A percentile compares a stretch with the other conserved stretches of the same genome.
Evolutionary conservation across 2,113 vertebrate species (phyloP).

Genomic region (Delphinus delphis): DNA sequence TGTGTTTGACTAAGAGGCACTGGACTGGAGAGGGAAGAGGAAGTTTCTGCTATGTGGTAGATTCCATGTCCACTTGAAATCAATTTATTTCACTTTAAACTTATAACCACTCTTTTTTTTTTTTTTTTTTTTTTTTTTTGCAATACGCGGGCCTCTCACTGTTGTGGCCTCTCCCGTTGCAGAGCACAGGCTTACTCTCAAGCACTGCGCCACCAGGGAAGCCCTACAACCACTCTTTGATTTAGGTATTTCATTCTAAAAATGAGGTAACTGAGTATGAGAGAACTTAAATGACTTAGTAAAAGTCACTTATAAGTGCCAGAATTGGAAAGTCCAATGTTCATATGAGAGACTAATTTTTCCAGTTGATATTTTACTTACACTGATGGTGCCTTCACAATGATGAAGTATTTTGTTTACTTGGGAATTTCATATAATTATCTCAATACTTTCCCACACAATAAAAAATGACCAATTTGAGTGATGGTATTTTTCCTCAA

Average conservation of each 20-base stretch:
- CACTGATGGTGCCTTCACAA: not conserved
- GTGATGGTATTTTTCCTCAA: not conserved
- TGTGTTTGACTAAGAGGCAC: not conserved
- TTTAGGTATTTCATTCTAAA: not conserved
- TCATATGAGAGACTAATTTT: not conserved
- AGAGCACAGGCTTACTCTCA: too few relatives aligned
- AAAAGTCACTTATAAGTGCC: not conserved
- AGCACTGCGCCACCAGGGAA: too few relatives aligned
- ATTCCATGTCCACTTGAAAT: too few relatives aligned
- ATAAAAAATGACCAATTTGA: slow-evolving; percentile 49
- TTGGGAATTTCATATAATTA: slow-evolving; percentile 44
- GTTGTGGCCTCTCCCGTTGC: too few relatives aligned
- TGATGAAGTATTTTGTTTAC: slow-evolving; percentile 63
- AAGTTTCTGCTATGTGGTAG: not conserved
- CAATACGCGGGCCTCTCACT: too few relatives aligned
- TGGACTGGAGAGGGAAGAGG: not conserved
- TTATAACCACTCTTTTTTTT: too few relatives aligned
- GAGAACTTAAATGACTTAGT: not conserved
- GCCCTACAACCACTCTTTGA: not conserved
- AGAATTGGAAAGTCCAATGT: not conserved
- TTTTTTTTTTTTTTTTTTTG: too few relatives aligned
- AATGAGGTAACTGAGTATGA: not conserved
- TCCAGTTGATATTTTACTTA: not conserved
- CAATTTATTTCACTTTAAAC: too few relatives aligned
- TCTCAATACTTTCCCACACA: not conserved